These are phyloP conservation scores for Cydia amplana DNA, from an alignment of 1,140 invertebrate genomes.

Conservation along the genomic window DNA sequence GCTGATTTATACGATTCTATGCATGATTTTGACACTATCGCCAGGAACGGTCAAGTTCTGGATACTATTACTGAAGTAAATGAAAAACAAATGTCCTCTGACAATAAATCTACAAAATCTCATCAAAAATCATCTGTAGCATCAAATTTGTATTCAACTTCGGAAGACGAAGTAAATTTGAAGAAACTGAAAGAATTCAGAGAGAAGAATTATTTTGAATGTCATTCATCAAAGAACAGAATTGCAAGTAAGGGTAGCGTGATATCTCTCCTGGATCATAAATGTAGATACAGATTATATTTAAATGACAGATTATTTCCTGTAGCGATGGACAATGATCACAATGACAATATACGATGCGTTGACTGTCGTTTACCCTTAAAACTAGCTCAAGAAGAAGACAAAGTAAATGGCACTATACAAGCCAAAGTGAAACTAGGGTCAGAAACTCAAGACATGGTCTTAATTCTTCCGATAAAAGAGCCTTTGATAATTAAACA, in stretches of 20 bases:
- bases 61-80: conserved; percentile 61
- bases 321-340: conserved; percentile 58
- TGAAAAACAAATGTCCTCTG: conserved; percentile 43
- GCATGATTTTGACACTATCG: conserved; percentile 38
- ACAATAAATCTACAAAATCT: conserved; percentile 7
- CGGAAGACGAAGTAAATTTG: conserved; percentile 48
- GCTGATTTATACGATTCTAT: conserved; percentile 50
- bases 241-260: conserved; percentile 48
- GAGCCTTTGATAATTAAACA: conserved; percentile 64
- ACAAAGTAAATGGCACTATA: conserved; percentile 60
- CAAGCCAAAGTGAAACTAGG: conserved; percentile 70
- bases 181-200: conserved; percentile 64
- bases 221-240: conserved; percentile 66
- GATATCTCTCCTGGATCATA: conserved; percentile 53
- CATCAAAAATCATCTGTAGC: conserved; percentile 41
- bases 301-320: conserved; percentile 70
- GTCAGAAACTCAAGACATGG: conserved; percentile 57
- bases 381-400: conserved; percentile 37
- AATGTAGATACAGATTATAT: conserved; percentile 71
- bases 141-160: conserved; percentile 41
- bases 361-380: conserved; percentile 66
- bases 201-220: conserved; percentile 70
- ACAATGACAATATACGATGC: conserved; percentile 59
- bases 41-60: conserved; percentile 47
- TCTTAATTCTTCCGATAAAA: conserved; percentile 63